These are phyloP conservation scores for Turdus rufiventris DNA, from an alignment of 2,113 vertebrate species.

Conservation along the genomic window DNA sequence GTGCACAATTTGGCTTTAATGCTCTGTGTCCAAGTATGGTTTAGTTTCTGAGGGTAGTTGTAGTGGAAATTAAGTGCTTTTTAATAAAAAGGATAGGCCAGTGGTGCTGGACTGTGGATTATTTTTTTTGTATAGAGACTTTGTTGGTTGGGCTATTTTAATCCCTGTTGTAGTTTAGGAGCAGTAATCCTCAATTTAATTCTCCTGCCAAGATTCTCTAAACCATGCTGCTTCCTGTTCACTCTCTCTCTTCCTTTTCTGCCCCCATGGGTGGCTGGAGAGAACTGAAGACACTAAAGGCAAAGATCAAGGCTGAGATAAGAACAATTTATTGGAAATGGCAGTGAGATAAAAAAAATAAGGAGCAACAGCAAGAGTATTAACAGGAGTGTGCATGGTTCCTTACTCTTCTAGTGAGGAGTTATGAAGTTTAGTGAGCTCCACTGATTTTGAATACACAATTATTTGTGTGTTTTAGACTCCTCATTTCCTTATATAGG, in stretches of 20 bases:
- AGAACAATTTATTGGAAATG: neutral
- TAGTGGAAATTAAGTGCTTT: neutral
- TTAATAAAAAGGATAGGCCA: neutral
- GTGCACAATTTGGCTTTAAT: accelerated
- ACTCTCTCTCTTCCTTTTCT: neutral
- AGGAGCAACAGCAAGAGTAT: neutral
- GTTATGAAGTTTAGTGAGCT: neutral
- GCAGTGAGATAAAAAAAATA: neutral
- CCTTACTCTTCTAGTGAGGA: neutral
- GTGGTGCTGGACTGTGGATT: neutral
- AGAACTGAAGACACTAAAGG: neutral
- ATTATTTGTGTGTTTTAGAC: neutral
- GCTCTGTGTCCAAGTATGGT: neutral
- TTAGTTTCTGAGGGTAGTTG: neutral
- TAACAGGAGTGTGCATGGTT: neutral
- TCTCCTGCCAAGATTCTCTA: neutral
- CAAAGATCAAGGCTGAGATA: neutral
- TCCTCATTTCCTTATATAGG: neutral
- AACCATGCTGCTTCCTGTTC: neutral
- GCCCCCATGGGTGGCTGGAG: neutral
- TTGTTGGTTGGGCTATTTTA: neutral
- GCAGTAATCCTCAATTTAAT: neutral
- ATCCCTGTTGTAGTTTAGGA: neutral
- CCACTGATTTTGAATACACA: neutral
- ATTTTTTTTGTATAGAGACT: neutral